Evolutionary conservation across 2,797 vertebrate species (phyloP), one percentile per base, ranked within the genome.

Genomic region (Pseudomugil tenellus): DNA sequence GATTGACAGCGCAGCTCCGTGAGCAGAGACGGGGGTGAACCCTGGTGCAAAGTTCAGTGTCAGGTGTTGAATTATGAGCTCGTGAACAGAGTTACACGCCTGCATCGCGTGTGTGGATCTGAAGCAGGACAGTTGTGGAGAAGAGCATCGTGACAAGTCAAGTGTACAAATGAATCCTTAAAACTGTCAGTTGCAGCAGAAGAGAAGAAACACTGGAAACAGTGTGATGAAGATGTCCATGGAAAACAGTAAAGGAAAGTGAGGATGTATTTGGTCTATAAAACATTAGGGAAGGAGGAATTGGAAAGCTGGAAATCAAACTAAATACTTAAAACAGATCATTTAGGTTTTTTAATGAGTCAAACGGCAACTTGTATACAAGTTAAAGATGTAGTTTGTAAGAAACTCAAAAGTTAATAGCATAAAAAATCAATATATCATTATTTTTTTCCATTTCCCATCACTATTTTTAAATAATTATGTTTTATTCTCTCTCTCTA

Each of bases 1-100:
- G 41, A 31, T 17, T 57, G 53, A 59, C 21, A n/a, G 37, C 57
- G 29, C 57, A 53, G 66, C 67, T 61, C n/a, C 2, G 4, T 62
- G 52, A 54, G 51, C 25, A 21, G 43, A 46, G 43, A 41, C 3
- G 48, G 58, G 51, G 43, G 32, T 6, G 31, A 52, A 58, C 58
- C 35, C n/a, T 6, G 64, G 52, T 14, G 43, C 57, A 37, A 16
- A 28, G 41, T 26, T 49, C 26, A 48, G 31, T 28, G 29, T 3
- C 2, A 17, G 35, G 37, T 29, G 35, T 76, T 49, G 46, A 23
- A 0, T 41, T 16, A 29, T 6, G 25, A 31, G 51, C 48, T 39
- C 46, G 12, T 26, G 65, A 70, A 48, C 35, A 5, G 58, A 35
- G 37, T 6, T 29, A 11, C 8, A 21, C 43, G 21, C 43, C 43